Conservation (phyloP, 2,888 invertebrate genomes). For the Cheilosia variabilis region DNA sequence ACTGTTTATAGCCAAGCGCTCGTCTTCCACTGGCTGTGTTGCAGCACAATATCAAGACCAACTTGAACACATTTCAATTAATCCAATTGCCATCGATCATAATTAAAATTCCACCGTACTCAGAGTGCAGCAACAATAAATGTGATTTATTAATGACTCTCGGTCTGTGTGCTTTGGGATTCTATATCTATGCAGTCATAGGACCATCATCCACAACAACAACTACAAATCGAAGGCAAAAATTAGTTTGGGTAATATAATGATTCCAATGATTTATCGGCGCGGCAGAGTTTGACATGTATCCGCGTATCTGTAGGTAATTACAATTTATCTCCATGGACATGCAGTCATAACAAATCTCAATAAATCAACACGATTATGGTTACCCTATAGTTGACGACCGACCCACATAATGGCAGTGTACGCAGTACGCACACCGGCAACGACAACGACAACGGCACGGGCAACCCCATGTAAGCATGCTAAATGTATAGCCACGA, state of each 20-base stretch:
- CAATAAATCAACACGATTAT: constrained; percentile 73
- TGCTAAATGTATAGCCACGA: not conserved
- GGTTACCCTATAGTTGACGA: constrained; percentile 41
- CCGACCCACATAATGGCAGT: constrained; percentile 56
- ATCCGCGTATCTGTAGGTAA: constrained; percentile 63
- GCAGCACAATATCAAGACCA: constrained; percentile 7
- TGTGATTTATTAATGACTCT: constrained; percentile 64
- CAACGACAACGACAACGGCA: no score
- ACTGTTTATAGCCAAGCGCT: no score
- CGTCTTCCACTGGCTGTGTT: no score
- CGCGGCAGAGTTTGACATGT: constrained; percentile 26
- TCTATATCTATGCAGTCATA: not conserved
- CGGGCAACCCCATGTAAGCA: not conserved
- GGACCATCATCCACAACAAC: constrained; percentile 44
- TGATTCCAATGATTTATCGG: constrained; percentile 64
- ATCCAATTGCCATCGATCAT: constrained; percentile 74
- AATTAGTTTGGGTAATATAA: constrained; percentile 62
- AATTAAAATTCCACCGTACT: constrained; percentile 73
- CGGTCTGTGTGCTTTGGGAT: not conserved
- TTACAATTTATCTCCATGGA: constrained; percentile 72
- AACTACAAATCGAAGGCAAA: constrained; percentile 59
- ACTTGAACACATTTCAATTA: constrained; percentile 70
- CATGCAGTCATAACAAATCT: constrained; percentile 74
- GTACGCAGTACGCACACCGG: not conserved
- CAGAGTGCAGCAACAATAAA: constrained; percentile 65